Evolutionary conservation across 2,797 vertebrate species (phyloP).

Genomic region (Fistularia tabacaria): DNA sequence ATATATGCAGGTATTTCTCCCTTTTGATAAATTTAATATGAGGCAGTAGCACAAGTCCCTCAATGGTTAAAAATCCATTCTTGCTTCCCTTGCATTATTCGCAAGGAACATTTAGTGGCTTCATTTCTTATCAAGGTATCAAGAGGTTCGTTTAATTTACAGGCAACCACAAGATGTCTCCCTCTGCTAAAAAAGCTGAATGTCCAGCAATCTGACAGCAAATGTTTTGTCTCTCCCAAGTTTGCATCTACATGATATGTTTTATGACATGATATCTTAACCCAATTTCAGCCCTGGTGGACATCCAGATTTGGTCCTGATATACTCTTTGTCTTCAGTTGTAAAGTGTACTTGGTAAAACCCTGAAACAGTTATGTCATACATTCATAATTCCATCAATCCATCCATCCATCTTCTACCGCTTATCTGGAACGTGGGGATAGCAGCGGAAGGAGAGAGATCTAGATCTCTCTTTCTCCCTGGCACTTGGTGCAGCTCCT

Average conservation of each 20-base stretch:
- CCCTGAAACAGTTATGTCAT: too few species aligned
- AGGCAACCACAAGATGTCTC: constrained; percentile 76
- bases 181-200: constrained; percentile 66
- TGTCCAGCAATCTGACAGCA: constrained; percentile 26
- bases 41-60: constrained; percentile 32
- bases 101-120: constrained; percentile 48
- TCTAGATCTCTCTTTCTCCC: too few species aligned
- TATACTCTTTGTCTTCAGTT: too few species aligned
- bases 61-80: constrained; percentile 43
- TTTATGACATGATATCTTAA: constrained; percentile 2
- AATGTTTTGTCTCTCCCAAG: constrained; percentile 6
- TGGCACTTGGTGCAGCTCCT: too few species aligned
- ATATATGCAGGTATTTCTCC: constrained; percentile 16
- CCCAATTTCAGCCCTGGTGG: too few species aligned
- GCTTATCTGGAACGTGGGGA: too few species aligned
- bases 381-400: too few species aligned
- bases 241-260: constrained; percentile 15
- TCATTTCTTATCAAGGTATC: constrained; percentile 23
- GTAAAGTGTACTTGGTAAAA: too few species aligned
- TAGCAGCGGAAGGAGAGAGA: too few species aligned
- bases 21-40: constrained; percentile 58
- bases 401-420: too few species aligned
- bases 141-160: constrained; percentile 50
- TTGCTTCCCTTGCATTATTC: constrained; percentile 38
- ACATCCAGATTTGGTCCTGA: too few species aligned